Evolutionary conservation across 2,113 vertebrate genomes (phyloP).

Genomic region (Xenus cinereus): DNA sequence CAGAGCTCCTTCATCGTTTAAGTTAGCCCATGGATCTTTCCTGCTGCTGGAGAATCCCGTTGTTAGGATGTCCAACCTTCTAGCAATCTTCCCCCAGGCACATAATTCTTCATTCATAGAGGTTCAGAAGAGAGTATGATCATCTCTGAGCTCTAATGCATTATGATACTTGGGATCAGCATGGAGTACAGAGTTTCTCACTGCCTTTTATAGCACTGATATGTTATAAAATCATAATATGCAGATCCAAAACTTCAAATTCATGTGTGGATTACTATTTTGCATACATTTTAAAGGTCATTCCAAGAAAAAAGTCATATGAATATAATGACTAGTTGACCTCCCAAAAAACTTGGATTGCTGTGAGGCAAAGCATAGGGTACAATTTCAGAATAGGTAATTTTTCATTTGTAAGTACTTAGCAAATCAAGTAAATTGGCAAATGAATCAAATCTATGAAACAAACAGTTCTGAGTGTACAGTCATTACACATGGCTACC

Average conservation of each 20-base stretch:
- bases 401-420: background rate
- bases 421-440: background rate
- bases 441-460: background rate
- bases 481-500: background rate
- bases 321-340: background rate
- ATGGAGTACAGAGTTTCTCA: background rate
- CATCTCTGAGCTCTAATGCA: background rate
- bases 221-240: background rate
- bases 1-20: background rate
- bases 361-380: background rate
- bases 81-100: background rate
- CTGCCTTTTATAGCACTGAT: background rate
- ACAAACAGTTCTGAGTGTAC: background rate
- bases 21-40: background rate
- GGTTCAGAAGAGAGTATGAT: background rate
- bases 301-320: background rate
- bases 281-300: background rate
- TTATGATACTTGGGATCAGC: background rate
- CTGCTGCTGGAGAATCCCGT: background rate
- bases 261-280: background rate
- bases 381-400: background rate
- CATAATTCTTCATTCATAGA: background rate
- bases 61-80: background rate
- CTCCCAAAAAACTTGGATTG: background rate
- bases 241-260: background rate